phyloP scores from a whole-genome alignment of 2,888 invertebrate species.

The Platerodrilus igneus region DNA sequence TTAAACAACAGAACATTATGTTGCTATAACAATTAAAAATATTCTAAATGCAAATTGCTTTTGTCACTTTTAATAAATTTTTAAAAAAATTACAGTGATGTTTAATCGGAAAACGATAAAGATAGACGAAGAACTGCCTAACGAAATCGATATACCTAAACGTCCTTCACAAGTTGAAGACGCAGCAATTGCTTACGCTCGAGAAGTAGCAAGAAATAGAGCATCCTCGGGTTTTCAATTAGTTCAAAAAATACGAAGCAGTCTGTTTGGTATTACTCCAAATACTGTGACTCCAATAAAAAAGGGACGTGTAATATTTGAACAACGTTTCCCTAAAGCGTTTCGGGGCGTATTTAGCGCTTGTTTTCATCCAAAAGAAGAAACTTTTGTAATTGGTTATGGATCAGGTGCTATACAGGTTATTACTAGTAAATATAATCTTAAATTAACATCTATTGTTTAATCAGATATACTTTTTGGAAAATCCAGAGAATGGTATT shows the following conservation, averaged over 20 bases:
- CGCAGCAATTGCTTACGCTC: too few relatives aligned
- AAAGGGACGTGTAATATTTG: constrained; percentile 27
- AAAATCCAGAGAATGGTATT: constrained; percentile 31
- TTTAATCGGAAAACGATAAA: too few relatives aligned
- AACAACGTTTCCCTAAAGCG: constrained; percentile 37
- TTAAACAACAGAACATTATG: constrained; percentile 23
- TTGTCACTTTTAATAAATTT: not conserved
- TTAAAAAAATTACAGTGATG: not conserved
- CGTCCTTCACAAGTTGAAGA: too few relatives aligned
- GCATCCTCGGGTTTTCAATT: too few relatives aligned
- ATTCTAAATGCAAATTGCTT: not conserved
- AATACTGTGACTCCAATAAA: constrained; percentile 4
- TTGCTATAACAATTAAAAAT: constrained; percentile 19
- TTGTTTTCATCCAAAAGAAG: constrained; percentile 48
- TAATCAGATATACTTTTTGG: constrained; percentile 36
- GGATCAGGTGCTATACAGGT: constrained; percentile 56
- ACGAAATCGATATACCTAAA: too few relatives aligned
- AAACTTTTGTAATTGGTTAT: constrained; percentile 49
- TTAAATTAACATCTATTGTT: too few relatives aligned
- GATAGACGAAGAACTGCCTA: too few relatives aligned
- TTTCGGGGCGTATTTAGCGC: constrained; percentile 42
- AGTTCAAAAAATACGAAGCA: too few relatives aligned
- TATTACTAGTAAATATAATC: too few relatives aligned
- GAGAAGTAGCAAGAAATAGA: too few relatives aligned
- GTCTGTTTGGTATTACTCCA: too few relatives aligned